Evolutionary conservation across 2,113 vertebrate species (phyloP).

Genomic region (Apteryx mantelli): DNA sequence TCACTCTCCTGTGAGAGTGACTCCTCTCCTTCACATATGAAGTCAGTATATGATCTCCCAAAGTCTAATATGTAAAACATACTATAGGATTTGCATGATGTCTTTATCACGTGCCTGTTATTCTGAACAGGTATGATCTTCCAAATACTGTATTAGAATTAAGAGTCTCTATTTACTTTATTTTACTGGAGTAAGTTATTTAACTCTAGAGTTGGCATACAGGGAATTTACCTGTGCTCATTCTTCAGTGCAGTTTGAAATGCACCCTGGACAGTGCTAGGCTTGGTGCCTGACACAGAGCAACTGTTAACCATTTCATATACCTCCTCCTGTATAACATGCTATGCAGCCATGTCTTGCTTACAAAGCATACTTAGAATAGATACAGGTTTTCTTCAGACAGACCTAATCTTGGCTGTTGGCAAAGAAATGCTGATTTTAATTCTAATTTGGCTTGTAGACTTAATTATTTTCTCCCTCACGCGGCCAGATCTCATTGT

Average conservation of each 20-base stretch:
- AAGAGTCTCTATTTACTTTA: not conserved
- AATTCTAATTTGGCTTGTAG: not conserved
- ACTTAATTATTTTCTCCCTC: not conserved
- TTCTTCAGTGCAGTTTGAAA: not conserved
- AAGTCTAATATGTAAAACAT: rapidly evolving
- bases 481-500: not conserved
- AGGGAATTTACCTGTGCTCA: not conserved
- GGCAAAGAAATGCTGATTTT: not conserved
- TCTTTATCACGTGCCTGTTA: not conserved
- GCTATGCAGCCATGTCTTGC: not conserved
- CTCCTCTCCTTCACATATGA: not conserved
- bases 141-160: not conserved
- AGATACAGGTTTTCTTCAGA: not conserved
- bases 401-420: not conserved
- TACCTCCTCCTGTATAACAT: not conserved
- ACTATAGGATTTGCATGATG: not conserved
- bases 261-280: not conserved
- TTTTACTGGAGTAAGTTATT: not conserved
- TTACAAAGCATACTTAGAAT: not conserved
- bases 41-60: not conserved
- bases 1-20: not conserved
- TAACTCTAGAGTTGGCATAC: not conserved
- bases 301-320: not conserved
- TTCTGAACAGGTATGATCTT: not conserved
- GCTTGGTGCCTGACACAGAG: not conserved